phyloP scores from a whole-genome alignment of 2,797 vertebrate genomes.

The Liasis olivaceus region DNA sequence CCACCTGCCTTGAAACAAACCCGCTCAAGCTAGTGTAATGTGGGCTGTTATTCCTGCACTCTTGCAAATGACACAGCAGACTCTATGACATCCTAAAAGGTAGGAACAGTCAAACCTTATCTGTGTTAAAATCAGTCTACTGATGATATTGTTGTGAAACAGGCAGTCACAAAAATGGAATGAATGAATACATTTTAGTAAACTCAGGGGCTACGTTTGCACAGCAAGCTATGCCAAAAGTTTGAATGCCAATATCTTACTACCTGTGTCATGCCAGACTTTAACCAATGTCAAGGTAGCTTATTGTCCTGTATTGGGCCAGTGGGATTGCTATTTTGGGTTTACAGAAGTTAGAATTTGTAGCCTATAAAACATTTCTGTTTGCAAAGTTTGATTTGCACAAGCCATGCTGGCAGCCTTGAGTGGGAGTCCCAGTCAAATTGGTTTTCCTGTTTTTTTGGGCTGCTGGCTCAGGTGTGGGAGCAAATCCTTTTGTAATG shows the following conservation, averaged over 20 bases:
- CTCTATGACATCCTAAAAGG: neutral
- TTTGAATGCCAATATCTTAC: neutral
- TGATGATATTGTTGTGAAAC: neutral
- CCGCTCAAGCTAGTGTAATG: neutral
- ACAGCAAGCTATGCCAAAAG: neutral
- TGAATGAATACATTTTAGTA: neutral
- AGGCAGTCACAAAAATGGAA: neutral
- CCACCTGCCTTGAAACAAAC: neutral
- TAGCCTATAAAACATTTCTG: neutral
- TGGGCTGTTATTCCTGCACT: neutral
- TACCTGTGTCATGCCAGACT: neutral
- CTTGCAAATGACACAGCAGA: neutral
- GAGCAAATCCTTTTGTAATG: neutral
- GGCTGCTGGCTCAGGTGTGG: neutral
- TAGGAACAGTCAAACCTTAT: neutral
- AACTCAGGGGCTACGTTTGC: neutral
- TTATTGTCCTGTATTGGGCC: neutral
- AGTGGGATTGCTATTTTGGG: neutral
- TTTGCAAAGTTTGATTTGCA: neutral
- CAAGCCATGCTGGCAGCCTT: neutral
- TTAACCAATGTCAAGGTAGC: neutral
- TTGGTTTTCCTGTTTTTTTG: neutral
- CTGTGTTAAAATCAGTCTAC: neutral
- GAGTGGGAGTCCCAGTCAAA: neutral
- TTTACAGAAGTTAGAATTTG: neutral